These are phyloP conservation scores for Reticulitermes lucifugus DNA, from an alignment of 2,888 invertebrate species.

Conservation along the genomic window DNA sequence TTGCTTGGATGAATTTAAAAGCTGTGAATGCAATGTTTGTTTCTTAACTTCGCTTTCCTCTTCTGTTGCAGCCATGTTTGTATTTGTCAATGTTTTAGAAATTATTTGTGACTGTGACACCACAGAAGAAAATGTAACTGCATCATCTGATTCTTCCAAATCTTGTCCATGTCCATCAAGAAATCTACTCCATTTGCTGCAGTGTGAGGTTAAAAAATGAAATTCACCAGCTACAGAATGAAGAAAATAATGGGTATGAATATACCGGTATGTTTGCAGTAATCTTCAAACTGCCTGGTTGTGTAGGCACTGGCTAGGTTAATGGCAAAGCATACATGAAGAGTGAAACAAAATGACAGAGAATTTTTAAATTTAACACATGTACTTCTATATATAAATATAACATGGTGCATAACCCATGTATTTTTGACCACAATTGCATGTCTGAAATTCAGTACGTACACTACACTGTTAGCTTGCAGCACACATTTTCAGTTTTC, in stretches of 20 bases:
- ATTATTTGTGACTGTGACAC: neutral
- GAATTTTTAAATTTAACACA: neutral
- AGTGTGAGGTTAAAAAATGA: neutral
- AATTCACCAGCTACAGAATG: neutral
- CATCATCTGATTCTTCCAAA: neutral
- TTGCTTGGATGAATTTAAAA: too few relatives aligned
- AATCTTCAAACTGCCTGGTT: neutral
- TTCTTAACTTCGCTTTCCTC: too few relatives aligned
- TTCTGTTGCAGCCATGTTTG: too few relatives aligned
- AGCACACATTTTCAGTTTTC: too few relatives aligned
- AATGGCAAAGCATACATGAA: neutral
- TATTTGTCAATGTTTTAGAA: too few relatives aligned
- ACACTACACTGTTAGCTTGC: too few relatives aligned
- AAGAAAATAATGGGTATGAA: neutral
- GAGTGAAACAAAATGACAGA: neutral
- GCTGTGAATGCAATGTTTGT: too few relatives aligned
- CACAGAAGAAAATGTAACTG: neutral
- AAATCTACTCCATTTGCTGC: neutral
- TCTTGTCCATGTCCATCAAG: neutral
- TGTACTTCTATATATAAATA: neutral
- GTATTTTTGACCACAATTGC: too few relatives aligned
- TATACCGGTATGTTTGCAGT: neutral
- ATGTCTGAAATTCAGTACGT: too few relatives aligned
- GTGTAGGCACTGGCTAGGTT: neutral
- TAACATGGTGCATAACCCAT: too few relatives aligned